Conservation (phyloP, 35 echinoderm and acorn worm genomes). For the Anneissia japonica region DNA sequence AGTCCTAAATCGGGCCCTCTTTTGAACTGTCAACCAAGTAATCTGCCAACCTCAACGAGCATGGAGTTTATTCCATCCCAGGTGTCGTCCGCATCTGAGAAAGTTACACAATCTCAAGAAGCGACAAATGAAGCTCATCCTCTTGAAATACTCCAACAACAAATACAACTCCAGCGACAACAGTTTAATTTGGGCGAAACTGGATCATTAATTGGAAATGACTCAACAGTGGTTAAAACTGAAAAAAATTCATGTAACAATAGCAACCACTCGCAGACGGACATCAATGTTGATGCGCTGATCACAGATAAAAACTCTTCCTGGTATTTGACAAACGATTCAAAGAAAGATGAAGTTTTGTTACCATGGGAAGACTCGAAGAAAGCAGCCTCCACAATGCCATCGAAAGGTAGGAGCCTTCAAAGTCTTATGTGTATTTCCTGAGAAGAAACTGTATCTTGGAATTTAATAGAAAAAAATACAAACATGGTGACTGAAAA, state of each 20-base stretch:
- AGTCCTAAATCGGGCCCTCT: neutral
- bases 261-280: neutral
- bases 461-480: too few species aligned
- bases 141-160: constrained; percentile 88
- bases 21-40: neutral
- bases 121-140: constrained; percentile 67
- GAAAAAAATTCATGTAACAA: neutral
- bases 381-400: neutral
- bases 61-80: neutral
- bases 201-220: neutral
- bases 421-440: constrained; percentile 1
- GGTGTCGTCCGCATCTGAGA: neutral
- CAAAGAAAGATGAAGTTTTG: neutral
- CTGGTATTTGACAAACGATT: constrained; percentile 16
- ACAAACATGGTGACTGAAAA: neutral
- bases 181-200: constrained; percentile 79
- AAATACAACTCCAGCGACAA: constrained; percentile 92
- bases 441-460: neutral
- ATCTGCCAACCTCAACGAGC: neutral
- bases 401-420: neutral
- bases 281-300: neutral
- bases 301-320: constrained; percentile 5
- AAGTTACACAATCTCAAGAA: neutral
- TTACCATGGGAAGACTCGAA: constrained; percentile 8
- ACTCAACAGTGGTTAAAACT: neutral